Percentiles rank a stretch among this genome's conserved stretches.
Evolutionary conservation across 1,140 invertebrate species (phyloP).

Genomic region (Tigriopus japonicus): DNA sequence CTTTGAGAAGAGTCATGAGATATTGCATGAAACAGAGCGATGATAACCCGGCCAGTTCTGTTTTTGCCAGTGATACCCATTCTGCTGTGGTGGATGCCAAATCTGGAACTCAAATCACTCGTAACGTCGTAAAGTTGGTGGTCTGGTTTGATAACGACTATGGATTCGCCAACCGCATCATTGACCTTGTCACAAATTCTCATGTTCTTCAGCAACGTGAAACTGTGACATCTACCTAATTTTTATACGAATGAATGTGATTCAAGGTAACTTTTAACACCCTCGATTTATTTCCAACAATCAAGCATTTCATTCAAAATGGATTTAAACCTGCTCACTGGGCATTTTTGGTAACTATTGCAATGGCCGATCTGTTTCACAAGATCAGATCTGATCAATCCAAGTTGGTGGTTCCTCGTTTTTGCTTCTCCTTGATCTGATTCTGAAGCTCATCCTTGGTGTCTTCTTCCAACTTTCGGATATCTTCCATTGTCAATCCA

Average conservation of each 20-base stretch:
- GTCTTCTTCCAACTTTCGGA: constrained; percentile 72
- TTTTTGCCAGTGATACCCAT: neutral
- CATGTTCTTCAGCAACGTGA: neutral
- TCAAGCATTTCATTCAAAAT: too few species aligned
- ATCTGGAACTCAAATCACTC: neutral
- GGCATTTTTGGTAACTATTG: too few species aligned
- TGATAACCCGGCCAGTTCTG: neutral
- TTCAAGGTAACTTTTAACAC: too few species aligned
- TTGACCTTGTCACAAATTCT: neutral
- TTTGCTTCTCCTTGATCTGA: neutral
- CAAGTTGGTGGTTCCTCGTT: neutral
- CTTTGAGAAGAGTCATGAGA: neutral
- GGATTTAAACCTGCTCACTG: too few species aligned
- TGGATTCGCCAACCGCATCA: neutral
- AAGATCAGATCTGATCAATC: neutral
- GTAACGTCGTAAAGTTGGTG: neutral
- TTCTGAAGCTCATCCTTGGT: constrained; percentile 71
- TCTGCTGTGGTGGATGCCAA: neutral
- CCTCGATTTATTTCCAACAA: too few species aligned
- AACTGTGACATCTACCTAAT: too few species aligned
- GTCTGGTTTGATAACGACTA: neutral
- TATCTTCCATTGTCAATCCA: constrained; percentile 83
- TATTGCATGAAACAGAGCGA: neutral
- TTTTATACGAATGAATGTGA: too few species aligned
- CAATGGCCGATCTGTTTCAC: too few species aligned